Base-by-base conservation (phyloP, 2,797 vertebrate genomes). In the Sebastes hubbsi region DNA sequence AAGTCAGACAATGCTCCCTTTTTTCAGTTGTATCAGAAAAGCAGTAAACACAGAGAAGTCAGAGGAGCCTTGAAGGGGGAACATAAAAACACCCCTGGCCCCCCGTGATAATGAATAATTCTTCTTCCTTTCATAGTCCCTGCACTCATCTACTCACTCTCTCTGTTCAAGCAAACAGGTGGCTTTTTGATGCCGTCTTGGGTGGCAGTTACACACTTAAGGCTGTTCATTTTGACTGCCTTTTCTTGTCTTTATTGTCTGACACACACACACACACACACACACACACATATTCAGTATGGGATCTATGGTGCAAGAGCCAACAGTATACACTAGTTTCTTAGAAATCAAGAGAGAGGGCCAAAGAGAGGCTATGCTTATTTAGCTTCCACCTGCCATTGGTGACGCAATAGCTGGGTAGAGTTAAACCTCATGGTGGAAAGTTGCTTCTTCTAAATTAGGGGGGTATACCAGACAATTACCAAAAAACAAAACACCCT, bases 221-320 rank as follows among this genome's bases (percentile, higher is more conserved):
- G 55, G 54, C 71, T 59, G 34, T 63, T 80, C 46, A 52, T 65
- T 34, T 64, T 61, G 24, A 72, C 52, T 65, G 62, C 60, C 18
- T 55, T 72, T 60, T 52, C 36, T 73, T 60, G 14, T 49, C 63
- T 77, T 64, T 34, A 7, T 66, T 49, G 42, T 74, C 25, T 59
- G n/a, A 42, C 2, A 74, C 56, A 24, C 24, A 24, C 24, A 24
- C 24, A 24, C 24, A 74, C 56, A 54, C 36, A 38, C 2, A 74
- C 56, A 62, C 60, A 82, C 69, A 65, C 27, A 29, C 81, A 66
- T 52, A 75, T 83, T 55, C 67, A 82, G 25, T 22, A 52, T 56
- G 24, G 29, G 77, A 29, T 72, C 54, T 77, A 30, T 60, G 65
- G 58, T 30, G 38, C 9, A 8, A 67, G 52, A 72, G 69, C 67